A percentile compares a stretch with the other conserved stretches of the same genome.
Evolutionary conservation across 2,797 vertebrate genomes (phyloP).

Genomic region (Otolemur crassicaudatus): DNA sequence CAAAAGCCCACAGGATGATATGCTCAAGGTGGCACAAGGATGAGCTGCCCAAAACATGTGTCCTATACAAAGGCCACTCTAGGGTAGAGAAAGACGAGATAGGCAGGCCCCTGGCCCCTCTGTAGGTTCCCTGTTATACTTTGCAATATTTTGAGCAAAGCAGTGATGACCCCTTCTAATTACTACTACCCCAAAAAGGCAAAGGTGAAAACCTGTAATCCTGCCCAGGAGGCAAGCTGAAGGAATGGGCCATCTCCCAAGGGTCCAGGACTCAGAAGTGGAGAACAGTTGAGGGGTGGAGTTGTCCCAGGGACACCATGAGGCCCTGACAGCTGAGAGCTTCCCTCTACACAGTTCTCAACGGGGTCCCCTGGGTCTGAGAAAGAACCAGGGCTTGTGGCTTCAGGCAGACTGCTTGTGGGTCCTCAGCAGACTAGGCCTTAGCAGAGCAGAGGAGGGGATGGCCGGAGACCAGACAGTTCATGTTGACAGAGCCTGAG

Average conservation of each 20-base stretch:
- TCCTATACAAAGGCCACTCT: not conserved
- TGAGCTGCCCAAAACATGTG: fast-evolving
- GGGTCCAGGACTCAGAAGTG: not conserved
- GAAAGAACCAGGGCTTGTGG: not conserved
- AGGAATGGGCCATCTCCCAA: not conserved
- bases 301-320: fast-evolving
- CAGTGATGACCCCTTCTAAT: no score
- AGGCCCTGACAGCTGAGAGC: not conserved
- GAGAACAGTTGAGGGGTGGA: not conserved
- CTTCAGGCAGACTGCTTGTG: not conserved
- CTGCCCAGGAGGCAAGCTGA: fast-evolving
- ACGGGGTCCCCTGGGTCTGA: not conserved
- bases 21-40: fast-evolving
- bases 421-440: not conserved
- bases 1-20: not conserved
- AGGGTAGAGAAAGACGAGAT: no score
- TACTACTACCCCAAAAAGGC: not conserved
- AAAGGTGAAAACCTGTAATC: not conserved
- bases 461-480: not conserved
- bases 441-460: fast-evolving
- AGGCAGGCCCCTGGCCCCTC: fast-evolving
- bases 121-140: no score
- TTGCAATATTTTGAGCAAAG: fast-evolving
- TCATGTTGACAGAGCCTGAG: not conserved
- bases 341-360: not conserved